Conservation (phyloP, 2,888 invertebrate genomes). For the Andrena bicolor region DNA sequence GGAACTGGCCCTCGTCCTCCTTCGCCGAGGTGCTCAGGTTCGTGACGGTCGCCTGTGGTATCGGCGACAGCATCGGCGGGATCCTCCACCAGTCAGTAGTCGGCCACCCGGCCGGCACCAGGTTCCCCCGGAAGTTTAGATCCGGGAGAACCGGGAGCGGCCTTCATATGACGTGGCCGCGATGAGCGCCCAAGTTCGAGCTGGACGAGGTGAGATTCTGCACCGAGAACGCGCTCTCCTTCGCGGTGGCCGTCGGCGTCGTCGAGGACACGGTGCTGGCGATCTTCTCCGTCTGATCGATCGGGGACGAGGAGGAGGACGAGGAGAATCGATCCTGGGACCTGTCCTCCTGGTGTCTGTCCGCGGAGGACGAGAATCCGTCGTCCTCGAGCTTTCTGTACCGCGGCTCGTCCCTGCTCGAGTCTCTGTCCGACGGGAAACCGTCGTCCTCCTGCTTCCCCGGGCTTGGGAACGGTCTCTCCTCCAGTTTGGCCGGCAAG, state of each 20-base stretch:
- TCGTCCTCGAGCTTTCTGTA: slow-evolving; percentile 71
- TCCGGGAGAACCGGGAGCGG: slow-evolving; percentile 93
- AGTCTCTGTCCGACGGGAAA: slow-evolving; percentile 74
- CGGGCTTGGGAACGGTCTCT: slow-evolving; percentile 75
- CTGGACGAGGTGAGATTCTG: slow-evolving; percentile 80
- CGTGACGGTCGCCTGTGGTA: slow-evolving; percentile 78
- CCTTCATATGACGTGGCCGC: slow-evolving; percentile 92
- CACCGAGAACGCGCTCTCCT: slow-evolving; percentile 82
- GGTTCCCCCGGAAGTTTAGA: slow-evolving; percentile 86
- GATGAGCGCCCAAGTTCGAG: slow-evolving; percentile 82
- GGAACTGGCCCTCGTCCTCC: slow-evolving; percentile 64
- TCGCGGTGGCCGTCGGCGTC: slow-evolving; percentile 60
- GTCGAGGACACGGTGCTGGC: slow-evolving; percentile 31
- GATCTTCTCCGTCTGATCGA: slow-evolving; percentile 64
- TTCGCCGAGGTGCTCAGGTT: slow-evolving; percentile 81
- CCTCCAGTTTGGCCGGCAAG: slow-evolving; percentile 67
- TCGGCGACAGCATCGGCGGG: slow-evolving; percentile 81
- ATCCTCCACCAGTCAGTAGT: slow-evolving; percentile 85
- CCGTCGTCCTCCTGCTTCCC: slow-evolving; percentile 79
- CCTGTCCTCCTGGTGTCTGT: slow-evolving; percentile 76
- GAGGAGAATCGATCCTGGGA: slow-evolving; percentile 78
- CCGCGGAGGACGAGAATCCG: slow-evolving; percentile 55
- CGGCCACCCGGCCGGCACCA: slow-evolving; percentile 82
- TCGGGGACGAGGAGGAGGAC: slow-evolving; percentile 78
- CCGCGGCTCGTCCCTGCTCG: slow-evolving; percentile 68